phyloP scores from a whole-genome alignment of 2,797 vertebrate genomes.

The Pseudocheirus occidentalis region DNA sequence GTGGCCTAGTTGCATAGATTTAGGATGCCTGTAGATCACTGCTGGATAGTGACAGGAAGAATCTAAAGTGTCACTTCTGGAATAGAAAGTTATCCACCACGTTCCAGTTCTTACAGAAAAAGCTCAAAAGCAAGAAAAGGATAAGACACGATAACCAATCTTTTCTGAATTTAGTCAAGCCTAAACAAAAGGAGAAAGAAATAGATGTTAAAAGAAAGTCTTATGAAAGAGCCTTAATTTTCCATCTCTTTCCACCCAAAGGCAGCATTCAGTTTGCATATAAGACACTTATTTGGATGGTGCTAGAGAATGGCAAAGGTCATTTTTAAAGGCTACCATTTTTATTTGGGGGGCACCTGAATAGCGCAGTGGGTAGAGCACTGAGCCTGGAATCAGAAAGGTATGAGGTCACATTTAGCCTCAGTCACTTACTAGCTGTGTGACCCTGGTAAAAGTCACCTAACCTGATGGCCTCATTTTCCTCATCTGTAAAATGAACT shows the following conservation, averaged over 20 bases:
- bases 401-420: background rate
- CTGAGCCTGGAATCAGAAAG: background rate
- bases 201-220: constrained; percentile 9
- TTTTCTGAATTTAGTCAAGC: constrained; percentile 18
- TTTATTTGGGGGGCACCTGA: background rate
- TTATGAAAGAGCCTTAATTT: background rate
- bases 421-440: background rate
- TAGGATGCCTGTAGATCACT: background rate
- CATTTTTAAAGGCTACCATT: constrained; percentile 15
- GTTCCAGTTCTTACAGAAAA: background rate
- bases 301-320: background rate
- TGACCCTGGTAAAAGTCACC: background rate
- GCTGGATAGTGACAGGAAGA: background rate
- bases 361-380: background rate
- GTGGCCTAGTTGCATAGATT: constrained; percentile 18
- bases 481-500: background rate
- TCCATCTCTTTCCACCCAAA: background rate
- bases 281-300: background rate
- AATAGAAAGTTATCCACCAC: background rate
- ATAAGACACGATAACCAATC: background rate
- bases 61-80: constrained; percentile 13
- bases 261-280: background rate
- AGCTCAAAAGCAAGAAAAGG: background rate
- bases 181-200: background rate
- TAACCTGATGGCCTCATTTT: background rate